Conservation (phyloP, 1,140 invertebrate genomes). For the Drosophila arizonae region DNA sequence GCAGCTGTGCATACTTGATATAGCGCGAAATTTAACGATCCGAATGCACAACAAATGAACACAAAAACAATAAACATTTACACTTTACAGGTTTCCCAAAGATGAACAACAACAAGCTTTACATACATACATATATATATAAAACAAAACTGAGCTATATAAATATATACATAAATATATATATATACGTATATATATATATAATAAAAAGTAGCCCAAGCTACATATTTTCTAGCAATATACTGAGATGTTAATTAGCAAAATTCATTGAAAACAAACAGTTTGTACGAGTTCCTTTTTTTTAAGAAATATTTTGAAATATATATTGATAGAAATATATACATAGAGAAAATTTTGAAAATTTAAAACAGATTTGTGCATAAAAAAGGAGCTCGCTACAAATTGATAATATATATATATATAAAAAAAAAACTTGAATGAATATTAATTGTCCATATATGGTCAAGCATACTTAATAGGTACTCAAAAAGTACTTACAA, state of each 20-base stretch:
- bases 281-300: slow-evolving; percentile 8
- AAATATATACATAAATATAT: slow-evolving; percentile 17
- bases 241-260: slow-evolving; percentile 29
- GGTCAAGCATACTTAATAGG: neutral
- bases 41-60: slow-evolving; percentile 39
- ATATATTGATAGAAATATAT: neutral
- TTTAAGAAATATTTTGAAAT: neutral
- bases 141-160: slow-evolving; percentile 27
- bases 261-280: slow-evolving; percentile 17
- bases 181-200: slow-evolving; percentile 29
- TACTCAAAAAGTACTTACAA: neutral
- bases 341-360: neutral
- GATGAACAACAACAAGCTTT: slow-evolving; percentile 59
- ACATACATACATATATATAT: slow-evolving; percentile 44
- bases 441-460: neutral
- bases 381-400: neutral
- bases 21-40: slow-evolving; percentile 22
- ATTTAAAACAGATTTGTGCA: neutral
- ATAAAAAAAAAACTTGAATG: neutral
- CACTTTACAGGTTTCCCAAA: slow-evolving; percentile 75
- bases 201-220: slow-evolving; percentile 38
- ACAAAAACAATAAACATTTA: slow-evolving; percentile 67
- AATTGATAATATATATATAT: neutral
- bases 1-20: slow-evolving; percentile 70
- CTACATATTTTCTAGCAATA: slow-evolving; percentile 54